Evolutionary conservation across 2,888 invertebrate species (phyloP).

Genomic region (Slavum lentiscoides): DNA sequence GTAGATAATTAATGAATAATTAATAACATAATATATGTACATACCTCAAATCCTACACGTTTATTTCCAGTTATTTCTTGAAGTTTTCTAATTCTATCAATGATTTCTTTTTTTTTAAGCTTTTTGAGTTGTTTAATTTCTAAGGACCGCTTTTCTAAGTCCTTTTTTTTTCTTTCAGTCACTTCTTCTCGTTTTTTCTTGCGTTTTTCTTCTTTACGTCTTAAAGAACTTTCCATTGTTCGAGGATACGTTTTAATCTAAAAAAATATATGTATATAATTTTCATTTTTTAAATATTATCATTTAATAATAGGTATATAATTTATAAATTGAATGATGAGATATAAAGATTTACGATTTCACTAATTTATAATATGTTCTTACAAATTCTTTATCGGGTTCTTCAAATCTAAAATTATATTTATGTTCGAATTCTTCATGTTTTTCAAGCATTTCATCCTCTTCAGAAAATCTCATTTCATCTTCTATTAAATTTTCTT

Average conservation of each 20-base stretch:
- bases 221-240: conserved; percentile 78
- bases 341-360: background rate
- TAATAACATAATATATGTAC: background rate
- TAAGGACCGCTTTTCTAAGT: conserved; percentile 79
- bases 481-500: conserved; percentile 62
- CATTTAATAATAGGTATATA: background rate
- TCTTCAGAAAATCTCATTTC: conserved; percentile 73
- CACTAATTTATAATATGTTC: conserved; percentile 10
- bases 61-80: conserved; percentile 86
- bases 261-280: conserved; percentile 54
- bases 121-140: conserved; percentile 87
- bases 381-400: conserved; percentile 60
- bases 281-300: background rate
- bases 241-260: conserved; percentile 89
- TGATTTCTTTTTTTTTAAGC: conserved; percentile 85
- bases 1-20: background rate
- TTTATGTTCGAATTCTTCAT: conserved; percentile 89
- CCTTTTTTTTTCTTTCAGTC: conserved; percentile 74
- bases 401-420: conserved; percentile 97
- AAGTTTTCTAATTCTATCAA: conserved; percentile 82
- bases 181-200: conserved; percentile 76
- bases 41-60: conserved; percentile 68
- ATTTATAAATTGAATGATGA: background rate
- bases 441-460: conserved; percentile 80
- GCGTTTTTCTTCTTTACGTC: conserved; percentile 78